Evolutionary conservation across 2,888 invertebrate genomes (phyloP), one percentile per base, ranked within the genome.

Genomic region (Tubulanus polymorphus): DNA sequence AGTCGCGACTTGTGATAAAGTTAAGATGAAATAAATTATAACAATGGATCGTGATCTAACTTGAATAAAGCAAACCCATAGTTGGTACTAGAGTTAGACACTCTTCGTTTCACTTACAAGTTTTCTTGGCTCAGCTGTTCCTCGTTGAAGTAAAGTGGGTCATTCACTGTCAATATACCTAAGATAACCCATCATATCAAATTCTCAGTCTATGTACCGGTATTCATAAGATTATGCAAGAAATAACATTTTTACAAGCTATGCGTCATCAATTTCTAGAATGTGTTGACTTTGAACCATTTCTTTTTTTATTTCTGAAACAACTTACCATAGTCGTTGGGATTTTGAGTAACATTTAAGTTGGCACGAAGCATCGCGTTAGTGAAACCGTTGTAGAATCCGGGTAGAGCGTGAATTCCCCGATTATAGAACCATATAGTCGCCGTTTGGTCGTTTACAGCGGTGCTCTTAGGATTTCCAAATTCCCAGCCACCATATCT

Each of bases 381-480:
- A 62, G 75, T 79, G 57, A 77, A 61, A 3, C 74, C 73, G 60
- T 80, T 81, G 48, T 75, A 63, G 66, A 74, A 80, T 12, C 78
- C 71, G 20, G 80, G 77, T 56, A 79, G 61, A 18, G 78, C 63
- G 64, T 80, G 80, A 60, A 72, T 72, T 1, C 79, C 81, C 59
- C 76, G 76, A 63, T 75, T 75, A 65, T 80, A 79, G 65, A 72
- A 80, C 80, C 80, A 80, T n/a, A 78, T 67, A 35, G 58, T 66
- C 5, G 62, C 62, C 26, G 54, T 61, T 5, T 60, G 47, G 1
- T 47, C 49, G 1, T 51, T 57, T 12, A 41, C 48, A 6, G 53
- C 35, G 12, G 18, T 55, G 6, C 61, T 60, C 20, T 55, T 37
- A n/a, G 56, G 51, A 12, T 55, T 53, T 3, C 64, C 63, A 45